These are phyloP conservation scores for Apodemia duryi DNA, from an alignment of 2,888 invertebrate genomes.

Conservation along the genomic window DNA sequence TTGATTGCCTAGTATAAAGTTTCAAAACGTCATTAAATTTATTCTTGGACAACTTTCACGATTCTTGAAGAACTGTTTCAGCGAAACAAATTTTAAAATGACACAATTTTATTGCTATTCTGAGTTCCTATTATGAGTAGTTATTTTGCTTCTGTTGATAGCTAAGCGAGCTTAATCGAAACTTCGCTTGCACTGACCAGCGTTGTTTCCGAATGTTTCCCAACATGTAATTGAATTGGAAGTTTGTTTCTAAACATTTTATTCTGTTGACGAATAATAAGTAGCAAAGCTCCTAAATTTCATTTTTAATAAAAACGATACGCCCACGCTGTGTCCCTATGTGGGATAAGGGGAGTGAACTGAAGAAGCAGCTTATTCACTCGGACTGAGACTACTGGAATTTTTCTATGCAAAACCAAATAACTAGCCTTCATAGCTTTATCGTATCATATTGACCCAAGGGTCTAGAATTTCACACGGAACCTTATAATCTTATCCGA, in stretches of 20 bases:
- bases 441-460: no score
- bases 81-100: neutral
- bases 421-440: no score
- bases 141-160: conserved; percentile 9
- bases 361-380: no score
- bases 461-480: no score
- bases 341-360: no score
- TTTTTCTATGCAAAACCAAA: no score
- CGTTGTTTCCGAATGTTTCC: conserved; percentile 15
- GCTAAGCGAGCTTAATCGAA: conserved; percentile 5
- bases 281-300: no score
- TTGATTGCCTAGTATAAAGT: neutral
- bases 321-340: no score
- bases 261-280: no score
- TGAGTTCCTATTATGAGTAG: neutral
- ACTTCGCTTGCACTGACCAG: neutral
- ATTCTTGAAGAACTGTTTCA: neutral
- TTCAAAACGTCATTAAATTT: neutral
- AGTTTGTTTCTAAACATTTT: neutral
- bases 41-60: neutral
- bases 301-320: no score
- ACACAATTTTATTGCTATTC: conserved; percentile 10
- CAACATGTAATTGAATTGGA: conserved; percentile 14
- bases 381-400: no score
- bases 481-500: no score